Base-by-base conservation (phyloP, 2,888 invertebrate genomes). In the Epinotia nisella region DNA sequence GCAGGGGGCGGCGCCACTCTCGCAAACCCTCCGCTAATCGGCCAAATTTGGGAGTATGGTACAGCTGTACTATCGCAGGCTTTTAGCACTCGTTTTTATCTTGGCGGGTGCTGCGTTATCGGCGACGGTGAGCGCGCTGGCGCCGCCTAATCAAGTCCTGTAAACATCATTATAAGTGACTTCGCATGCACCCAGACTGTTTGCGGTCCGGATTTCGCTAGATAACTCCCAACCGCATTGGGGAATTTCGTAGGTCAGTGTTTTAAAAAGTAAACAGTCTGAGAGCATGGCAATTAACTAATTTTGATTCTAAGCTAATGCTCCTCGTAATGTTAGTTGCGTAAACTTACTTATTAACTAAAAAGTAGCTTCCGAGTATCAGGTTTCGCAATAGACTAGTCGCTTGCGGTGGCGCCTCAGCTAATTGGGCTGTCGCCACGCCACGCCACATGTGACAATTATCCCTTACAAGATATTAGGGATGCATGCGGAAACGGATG, bases 341-440 rank as follows among this genome's bases (percentile, higher is more conserved):
- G 71, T 75, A 78, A 81, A 81, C 76, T 24, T 78, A 81, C 76
- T 24, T 78, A 73, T 62, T 71, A 71, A 69, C 69, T 71, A 76
- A 75, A 75, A 78, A 79, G 74, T 67, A 72, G 56, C 56, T 70
- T 69, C 67, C 56, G 66, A 72, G 80, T 86, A 83, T 90, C 84
- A 78, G 76, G 81, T 91, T 86, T 86, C 90, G 75, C 74, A 82
- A 78, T 81, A 66, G 41, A 86, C 77, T 84, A 83, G 35, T 83
- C 85, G 81, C 72, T 76, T 66, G 85, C 84, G 71, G 72, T 77
- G 72, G 75, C 80, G 77, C 72, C 79, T 87, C 81, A 84, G 87
- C 93, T 93, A 93, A 93, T 93, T 93, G 93, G 92, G 87, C 91
- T 91, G 93, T 93, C 93, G 93, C 93, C 92, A 89, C 78, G 80